Evolutionary conservation across 2,888 invertebrate species (phyloP), one percentile per base, ranked within the genome.

Genomic region (Anthoptus insignis): DNA sequence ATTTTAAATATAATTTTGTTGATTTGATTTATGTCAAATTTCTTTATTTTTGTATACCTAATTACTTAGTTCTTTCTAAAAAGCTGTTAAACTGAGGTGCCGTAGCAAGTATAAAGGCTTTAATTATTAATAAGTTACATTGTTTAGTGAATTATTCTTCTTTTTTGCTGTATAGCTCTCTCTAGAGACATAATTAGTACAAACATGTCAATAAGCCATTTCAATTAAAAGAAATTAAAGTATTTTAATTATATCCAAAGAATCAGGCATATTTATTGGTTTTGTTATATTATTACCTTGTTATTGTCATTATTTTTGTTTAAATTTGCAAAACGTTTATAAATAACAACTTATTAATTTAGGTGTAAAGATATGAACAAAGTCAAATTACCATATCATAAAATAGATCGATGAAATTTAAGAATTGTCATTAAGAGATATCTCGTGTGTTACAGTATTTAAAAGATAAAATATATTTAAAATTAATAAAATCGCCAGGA

Each of bases 401-500:
- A 65, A 52, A 49, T 16, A n/a, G 47, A 37, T 63, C 29, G 49
- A 56, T n/a, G n/a, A n/a, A n/a, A 63, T 16, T 76, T 81, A 78
- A 82, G 83, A 81, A 70, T 81, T 78, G 77, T 81, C 79, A 70
- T 70, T 74, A 74, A 78, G 76, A 56, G 29, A 8, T 81, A 78
- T 77, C 72, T 81, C 70, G 77, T 81, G 83, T 77, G 78, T 81
- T 79, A 67, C 81, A 82, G 73, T 77, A 78, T 79, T 70, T 68
- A 77, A 79, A 81, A 78, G 39, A 75, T n/a, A 79, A 81, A 78
- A 79, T 78, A 71, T 64, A 69, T 68, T 66, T 68, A 68, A 81
- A 81, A 84, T 82, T 83, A 86, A 84, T 88, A 86, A 87, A 85
- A 76, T 83, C 87, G 78, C 29, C 71, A 74, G 79, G 79, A 79